Evolutionary conservation across 2,888 invertebrate genomes (phyloP).

Genomic region (Caenorhabditis imperialis): DNA sequence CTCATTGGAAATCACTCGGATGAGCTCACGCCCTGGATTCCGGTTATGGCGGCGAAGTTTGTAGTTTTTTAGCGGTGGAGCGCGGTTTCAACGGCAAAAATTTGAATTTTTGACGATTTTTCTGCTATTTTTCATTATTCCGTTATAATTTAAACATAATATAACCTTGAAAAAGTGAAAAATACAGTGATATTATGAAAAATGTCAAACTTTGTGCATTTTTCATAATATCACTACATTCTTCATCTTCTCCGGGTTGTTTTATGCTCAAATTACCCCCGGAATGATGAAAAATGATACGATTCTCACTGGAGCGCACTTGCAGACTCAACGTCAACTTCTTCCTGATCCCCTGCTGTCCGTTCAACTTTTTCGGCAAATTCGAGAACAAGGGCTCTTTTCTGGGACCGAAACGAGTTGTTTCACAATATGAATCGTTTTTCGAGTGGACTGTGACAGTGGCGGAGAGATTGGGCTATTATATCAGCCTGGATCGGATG

Average conservation of each 20-base stretch:
- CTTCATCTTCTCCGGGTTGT: too few relatives aligned
- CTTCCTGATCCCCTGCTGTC: slow-evolving; percentile 95
- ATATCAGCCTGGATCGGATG: slow-evolving; percentile 86
- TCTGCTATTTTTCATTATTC: too few relatives aligned
- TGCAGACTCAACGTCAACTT: slow-evolving; percentile 81
- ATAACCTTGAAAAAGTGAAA: too few relatives aligned
- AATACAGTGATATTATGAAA: too few relatives aligned
- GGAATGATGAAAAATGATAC: too few relatives aligned
- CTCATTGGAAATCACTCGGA: slow-evolving; percentile 98
- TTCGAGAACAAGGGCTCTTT: slow-evolving; percentile 79
- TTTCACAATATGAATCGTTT: slow-evolving; percentile 47
- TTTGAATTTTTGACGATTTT: background rate
- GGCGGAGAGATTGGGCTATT: slow-evolving; percentile 84
- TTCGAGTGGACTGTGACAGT: slow-evolving; percentile 70
- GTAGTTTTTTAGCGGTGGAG: too few relatives aligned
- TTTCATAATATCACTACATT: background rate
- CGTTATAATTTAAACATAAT: too few relatives aligned
- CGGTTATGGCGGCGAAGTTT: slow-evolving; percentile 88
- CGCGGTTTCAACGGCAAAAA: too few relatives aligned
- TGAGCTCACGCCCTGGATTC: slow-evolving; percentile 98
- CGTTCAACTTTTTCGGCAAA: slow-evolving; percentile 91
- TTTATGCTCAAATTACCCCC: too few relatives aligned
- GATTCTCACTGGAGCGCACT: too few relatives aligned
- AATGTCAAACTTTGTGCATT: background rate
- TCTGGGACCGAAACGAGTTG: slow-evolving; percentile 32